phyloP scores from a whole-genome alignment of 2,113 vertebrate genomes.

The Dipodomys merriami region DNA sequence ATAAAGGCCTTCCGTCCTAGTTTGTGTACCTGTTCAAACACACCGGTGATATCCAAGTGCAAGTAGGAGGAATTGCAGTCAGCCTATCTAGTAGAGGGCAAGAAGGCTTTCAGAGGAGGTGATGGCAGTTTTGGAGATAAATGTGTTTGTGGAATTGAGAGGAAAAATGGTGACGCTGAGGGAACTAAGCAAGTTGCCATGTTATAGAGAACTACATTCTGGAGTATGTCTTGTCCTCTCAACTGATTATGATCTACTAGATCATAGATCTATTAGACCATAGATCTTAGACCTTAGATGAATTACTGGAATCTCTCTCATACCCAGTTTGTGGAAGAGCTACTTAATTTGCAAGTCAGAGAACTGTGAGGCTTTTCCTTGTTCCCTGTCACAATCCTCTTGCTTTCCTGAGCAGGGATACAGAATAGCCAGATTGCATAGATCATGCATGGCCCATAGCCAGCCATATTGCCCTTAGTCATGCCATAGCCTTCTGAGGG shows the following conservation, averaged over 20 bases:
- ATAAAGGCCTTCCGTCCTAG: not conserved
- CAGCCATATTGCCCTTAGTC: not conserved
- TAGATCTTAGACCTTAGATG: too few relatives aligned
- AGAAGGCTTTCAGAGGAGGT: not conserved
- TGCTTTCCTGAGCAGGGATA: not conserved
- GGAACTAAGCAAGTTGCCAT: not conserved
- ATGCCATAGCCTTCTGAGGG: not conserved
- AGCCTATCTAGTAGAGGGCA: fast-evolving
- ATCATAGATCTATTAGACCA: not conserved
- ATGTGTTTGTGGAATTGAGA: not conserved
- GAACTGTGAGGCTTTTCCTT: not conserved
- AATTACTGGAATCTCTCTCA: not conserved
- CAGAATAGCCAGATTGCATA: not conserved
- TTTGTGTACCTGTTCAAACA: not conserved
- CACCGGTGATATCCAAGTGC: not conserved
- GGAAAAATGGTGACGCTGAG: not conserved
- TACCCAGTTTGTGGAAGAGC: not conserved
- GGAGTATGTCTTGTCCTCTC: not conserved
- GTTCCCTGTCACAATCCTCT: not conserved
- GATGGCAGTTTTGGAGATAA: not conserved
- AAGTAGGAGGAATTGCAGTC: not conserved
- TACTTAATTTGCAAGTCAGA: not conserved
- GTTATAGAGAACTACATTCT: not conserved
- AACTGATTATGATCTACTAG: not conserved
- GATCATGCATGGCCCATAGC: not conserved